Evolutionary conservation across 1,140 invertebrate species (phyloP).

Genomic region (Psilanteris sp.): DNA sequence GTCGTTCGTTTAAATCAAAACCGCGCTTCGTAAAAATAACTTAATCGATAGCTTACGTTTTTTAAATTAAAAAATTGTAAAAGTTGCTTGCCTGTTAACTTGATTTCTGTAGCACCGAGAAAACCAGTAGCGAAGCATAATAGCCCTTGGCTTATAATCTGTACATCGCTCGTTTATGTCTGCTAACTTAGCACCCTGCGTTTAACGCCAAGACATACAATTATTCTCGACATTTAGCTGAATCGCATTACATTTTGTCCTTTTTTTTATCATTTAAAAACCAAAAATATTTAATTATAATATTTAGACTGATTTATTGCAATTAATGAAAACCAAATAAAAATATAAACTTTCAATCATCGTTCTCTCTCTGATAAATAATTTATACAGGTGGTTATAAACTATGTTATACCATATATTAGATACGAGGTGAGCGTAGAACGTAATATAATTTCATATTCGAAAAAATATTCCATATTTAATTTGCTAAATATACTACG

Average conservation of each 20-base stretch:
- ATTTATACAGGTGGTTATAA: too few species aligned
- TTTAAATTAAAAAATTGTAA: too few species aligned
- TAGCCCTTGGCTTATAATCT: slow-evolving; percentile 49
- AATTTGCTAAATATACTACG: too few species aligned
- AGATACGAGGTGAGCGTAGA: too few species aligned
- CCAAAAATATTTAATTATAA: neutral
- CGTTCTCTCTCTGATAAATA: too few species aligned
- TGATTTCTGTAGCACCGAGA: slow-evolving; percentile 31
- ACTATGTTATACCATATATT: too few species aligned
- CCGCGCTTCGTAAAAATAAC: slow-evolving; percentile 10
- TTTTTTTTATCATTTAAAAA: neutral
- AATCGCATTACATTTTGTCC: neutral
- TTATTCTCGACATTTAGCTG: slow-evolving; percentile 40
- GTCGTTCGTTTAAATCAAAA: slow-evolving; percentile 3
- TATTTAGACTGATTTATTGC: too few species aligned
- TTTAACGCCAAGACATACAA: slow-evolving; percentile 33
- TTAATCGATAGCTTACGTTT: neutral
- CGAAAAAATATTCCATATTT: too few species aligned
- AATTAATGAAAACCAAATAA: too few species aligned
- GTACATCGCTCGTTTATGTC: slow-evolving; percentile 50
- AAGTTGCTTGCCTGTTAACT: slow-evolving; percentile 21
- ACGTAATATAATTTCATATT: too few species aligned
- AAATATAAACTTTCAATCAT: too few species aligned
- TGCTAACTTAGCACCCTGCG: slow-evolving; percentile 48
- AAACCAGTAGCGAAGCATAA: slow-evolving; percentile 41